Conservation (phyloP, 2,888 invertebrate genomes). For the Smittia aterrima region DNA sequence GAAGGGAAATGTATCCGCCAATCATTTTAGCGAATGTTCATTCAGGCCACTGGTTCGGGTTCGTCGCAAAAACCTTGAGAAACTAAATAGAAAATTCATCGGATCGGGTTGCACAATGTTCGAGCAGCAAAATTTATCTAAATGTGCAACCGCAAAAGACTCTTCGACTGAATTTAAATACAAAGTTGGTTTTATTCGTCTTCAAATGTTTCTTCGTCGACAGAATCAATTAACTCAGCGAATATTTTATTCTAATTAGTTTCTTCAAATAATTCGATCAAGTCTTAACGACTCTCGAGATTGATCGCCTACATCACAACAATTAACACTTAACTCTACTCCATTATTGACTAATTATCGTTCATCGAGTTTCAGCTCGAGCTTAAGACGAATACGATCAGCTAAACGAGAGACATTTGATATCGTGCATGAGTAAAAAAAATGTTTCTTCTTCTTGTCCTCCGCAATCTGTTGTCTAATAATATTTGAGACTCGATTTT, state of each 20-base stretch:
- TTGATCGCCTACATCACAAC: conserved; percentile 7
- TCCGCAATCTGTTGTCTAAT: neutral
- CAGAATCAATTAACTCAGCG: neutral
- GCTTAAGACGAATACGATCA: neutral
- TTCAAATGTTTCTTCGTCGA: neutral
- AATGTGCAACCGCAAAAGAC: neutral
- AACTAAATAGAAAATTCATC: no score
- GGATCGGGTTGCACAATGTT: no score
- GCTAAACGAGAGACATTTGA: neutral
- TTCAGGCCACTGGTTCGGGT: no score
- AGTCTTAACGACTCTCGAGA: neutral
- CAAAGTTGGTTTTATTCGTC: neutral
- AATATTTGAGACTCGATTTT: conserved; percentile 4
- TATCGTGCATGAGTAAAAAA: neutral
- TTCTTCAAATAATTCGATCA: neutral
- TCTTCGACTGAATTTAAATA: neutral
- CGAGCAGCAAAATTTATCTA: no score
- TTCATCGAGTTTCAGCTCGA: neutral
- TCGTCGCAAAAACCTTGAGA: no score
- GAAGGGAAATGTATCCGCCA: no score
- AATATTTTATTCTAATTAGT: neutral
- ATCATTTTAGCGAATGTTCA: no score
- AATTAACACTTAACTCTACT: conserved; percentile 12
- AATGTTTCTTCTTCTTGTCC: neutral
- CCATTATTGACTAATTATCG: conserved; percentile 5